These are phyloP conservation scores for Pyrgilauda ruficollis DNA, from an alignment of 2,113 vertebrate species.

Conservation along the genomic window DNA sequence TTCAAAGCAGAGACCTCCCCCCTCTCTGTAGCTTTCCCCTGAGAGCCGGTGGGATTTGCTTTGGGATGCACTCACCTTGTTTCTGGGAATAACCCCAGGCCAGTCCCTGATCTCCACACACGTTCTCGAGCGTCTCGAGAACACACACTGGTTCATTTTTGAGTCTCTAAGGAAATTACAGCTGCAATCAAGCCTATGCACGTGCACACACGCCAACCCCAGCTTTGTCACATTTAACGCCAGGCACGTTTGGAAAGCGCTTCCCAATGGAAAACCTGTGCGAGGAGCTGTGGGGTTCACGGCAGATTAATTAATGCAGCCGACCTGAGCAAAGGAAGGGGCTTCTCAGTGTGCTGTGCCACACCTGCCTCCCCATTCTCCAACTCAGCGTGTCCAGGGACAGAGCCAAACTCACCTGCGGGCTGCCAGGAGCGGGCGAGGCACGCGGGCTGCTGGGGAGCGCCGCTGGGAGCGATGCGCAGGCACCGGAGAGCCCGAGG, in stretches of 20 bases:
- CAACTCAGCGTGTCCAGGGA: rapidly evolving
- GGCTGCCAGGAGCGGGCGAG: background rate
- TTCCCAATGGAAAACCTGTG: background rate
- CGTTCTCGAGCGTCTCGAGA: rapidly evolving
- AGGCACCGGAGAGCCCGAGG: rapidly evolving
- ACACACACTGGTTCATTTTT: rapidly evolving
- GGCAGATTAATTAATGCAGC: background rate
- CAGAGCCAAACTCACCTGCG: constrained; percentile 17
- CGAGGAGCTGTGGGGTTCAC: rapidly evolving
- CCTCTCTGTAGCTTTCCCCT: rapidly evolving
- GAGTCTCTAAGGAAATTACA: background rate
- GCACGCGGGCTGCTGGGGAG: rapidly evolving
- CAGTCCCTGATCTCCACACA: background rate
- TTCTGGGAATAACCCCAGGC: background rate
- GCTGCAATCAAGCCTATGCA: background rate
- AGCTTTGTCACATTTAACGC: background rate
- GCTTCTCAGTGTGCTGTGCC: background rate
- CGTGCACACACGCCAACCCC: rapidly evolving
- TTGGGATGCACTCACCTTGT: background rate
- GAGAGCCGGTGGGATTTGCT: rapidly evolving
- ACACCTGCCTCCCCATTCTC: background rate
- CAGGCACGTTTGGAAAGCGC: background rate
- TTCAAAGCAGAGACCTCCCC: background rate
- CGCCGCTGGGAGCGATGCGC: background rate
- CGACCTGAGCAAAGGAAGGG: rapidly evolving